Base-by-base conservation (phyloP, 1,140 invertebrate species). In the Alviniconcha marisindica region DNA sequence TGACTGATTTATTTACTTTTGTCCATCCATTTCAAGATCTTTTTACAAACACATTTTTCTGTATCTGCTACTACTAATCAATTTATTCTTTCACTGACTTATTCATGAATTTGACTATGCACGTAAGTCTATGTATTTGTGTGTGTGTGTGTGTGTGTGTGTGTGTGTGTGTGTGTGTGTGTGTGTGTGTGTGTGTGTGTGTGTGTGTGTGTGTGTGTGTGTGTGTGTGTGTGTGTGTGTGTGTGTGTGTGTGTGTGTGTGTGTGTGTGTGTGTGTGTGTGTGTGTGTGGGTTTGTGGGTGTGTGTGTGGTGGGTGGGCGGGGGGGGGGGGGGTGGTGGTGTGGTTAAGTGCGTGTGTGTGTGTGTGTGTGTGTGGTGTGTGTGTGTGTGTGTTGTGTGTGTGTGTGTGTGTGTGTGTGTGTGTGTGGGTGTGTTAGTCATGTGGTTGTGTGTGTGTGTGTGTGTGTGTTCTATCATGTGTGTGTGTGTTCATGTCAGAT, bases 131-230 rank as follows among this genome's bases (percentile, higher is more conserved):
- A 38, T 69, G 66, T 69, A 38, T 69, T 24, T 69, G 28, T 69
- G 66, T 69, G 28, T 69, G 66, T 69, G 28, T 69, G 66, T 69
- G 28, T 69, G 66, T 33, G 28, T 69, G 66, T 69, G 28, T 69
- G 66, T 69, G 31, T 69, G 66, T 71, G 31, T 71, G 66, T 33
- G 31, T 71, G 66, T 71, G 31, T 71, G 66, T 36, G 31, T 36
- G 66, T 71, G 31, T 71, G 66, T 36, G 4, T 71, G 66, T 71
- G 14, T 71, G 31, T 71, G 31, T 71, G 66, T 71, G 31, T 71
- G 66, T 71, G 28, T 69, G 66, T 69, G 28, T 69, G 66, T 69
- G 15, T 69, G 14, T 73, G 31, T 73, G 69, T 73, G 31, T 73
- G 69, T 31, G 31, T 73, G 69, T 1, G 31, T 15, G 69, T 10